Conservation (phyloP, 2,888 invertebrate species). For the Pseudanteris insignis region DNA sequence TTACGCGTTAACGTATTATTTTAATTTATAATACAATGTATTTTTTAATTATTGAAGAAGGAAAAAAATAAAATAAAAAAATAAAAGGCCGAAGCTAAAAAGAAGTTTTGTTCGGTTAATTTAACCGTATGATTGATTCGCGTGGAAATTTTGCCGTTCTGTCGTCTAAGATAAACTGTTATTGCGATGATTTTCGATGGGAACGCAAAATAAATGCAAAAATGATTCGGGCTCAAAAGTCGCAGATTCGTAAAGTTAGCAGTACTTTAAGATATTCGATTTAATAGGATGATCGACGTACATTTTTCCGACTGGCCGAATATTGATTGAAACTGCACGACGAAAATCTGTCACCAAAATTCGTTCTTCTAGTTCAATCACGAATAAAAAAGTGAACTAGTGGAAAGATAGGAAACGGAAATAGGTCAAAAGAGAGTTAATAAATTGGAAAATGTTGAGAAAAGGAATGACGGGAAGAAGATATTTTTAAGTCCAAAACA, state of each 20-base stretch:
- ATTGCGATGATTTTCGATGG: too few relatives aligned
- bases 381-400: constrained; percentile 36
- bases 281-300: constrained; percentile 44
- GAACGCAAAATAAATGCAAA: too few relatives aligned
- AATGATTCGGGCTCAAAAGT: constrained; percentile 11
- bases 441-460: constrained; percentile 29
- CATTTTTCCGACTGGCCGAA: constrained; percentile 50
- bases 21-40: constrained; percentile 11
- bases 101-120: too few relatives aligned
- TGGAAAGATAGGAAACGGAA: constrained; percentile 37
- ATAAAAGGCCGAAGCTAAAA: too few relatives aligned
- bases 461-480: constrained; percentile 33
- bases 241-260: constrained; percentile 37
- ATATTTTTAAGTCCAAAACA: constrained; percentile 44
- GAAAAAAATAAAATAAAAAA: not conserved
- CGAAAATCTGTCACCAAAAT: constrained; percentile 42
- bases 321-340: constrained; percentile 43
- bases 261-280: constrained; percentile 33
- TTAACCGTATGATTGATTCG: too few relatives aligned
- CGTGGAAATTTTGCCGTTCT: too few relatives aligned
- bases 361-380: constrained; percentile 42
- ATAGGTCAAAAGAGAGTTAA: constrained; percentile 33
- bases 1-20: constrained; percentile 20
- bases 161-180: too few relatives aligned
- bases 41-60: not conserved